Percentiles rank a stretch among this genome's conserved stretches.
phyloP scores from a whole-genome alignment of 2,888 invertebrate species.

The Heteromurus nitidus region DNA sequence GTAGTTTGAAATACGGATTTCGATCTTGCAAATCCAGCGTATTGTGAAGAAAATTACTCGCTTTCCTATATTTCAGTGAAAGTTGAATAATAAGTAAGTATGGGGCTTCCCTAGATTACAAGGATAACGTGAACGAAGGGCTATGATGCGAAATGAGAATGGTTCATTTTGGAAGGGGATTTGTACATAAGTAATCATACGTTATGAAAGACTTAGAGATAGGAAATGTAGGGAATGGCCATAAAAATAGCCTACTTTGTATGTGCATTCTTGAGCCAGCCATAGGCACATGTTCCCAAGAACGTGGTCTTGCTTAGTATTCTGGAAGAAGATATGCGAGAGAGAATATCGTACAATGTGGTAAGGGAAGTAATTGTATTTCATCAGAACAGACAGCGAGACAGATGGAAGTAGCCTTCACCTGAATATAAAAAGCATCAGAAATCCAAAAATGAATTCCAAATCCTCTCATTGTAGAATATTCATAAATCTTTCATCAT shows the following conservation, averaged over 20 bases:
- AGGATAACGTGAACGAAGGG: neutral
- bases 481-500: slow-evolving; percentile 62
- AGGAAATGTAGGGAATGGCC: too few species aligned
- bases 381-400: slow-evolving; percentile 8
- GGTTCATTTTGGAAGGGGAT: slow-evolving; percentile 21
- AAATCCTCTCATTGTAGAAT: slow-evolving; percentile 60
- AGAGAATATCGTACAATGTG: neutral
- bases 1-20: too few species aligned
- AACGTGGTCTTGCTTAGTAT: too few species aligned
- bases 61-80: too few species aligned
- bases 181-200: slow-evolving; percentile 39
- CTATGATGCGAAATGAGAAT: slow-evolving; percentile 21
- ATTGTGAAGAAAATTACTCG: too few species aligned
- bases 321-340: too few species aligned
- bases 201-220: too few species aligned
- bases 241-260: too few species aligned
- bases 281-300: too few species aligned
- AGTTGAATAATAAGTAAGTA: too few species aligned
- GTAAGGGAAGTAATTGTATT: slow-evolving; percentile 7
- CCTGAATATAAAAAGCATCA: slow-evolving; percentile 28
- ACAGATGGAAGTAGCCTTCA: neutral
- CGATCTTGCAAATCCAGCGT: too few species aligned
- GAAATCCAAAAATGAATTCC: slow-evolving; percentile 57
- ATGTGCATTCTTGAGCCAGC: too few species aligned
- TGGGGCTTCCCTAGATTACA: neutral